Conservation (phyloP, 2,888 invertebrate species). For the Acrocera orbiculus region DNA sequence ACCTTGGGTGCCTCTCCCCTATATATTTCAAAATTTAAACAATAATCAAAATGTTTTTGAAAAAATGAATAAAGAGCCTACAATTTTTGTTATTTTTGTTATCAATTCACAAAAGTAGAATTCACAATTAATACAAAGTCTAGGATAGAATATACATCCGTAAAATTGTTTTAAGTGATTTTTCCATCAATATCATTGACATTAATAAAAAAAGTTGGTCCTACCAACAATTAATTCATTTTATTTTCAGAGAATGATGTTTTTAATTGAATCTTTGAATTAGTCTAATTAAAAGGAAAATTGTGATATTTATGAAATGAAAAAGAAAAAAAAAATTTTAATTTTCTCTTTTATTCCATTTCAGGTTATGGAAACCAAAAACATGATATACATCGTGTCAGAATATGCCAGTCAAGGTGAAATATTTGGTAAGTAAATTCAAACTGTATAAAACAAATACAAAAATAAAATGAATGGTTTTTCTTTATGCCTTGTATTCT, state of each 20-base stretch:
- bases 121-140: no score
- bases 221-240: not conserved
- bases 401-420: conserved; percentile 97
- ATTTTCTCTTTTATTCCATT: conserved; percentile 18
- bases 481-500: not conserved
- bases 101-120: no score
- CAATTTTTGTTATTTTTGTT: no score
- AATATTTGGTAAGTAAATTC: conserved; percentile 71
- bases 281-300: not conserved
- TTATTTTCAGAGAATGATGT: not conserved
- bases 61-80: no score
- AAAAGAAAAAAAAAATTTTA: not conserved
- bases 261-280: no score
- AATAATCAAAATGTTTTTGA: no score
- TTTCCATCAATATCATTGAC: not conserved
- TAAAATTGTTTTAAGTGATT: no score
- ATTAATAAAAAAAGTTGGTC: not conserved
- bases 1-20: no score
- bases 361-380: conserved; percentile 96
- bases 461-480: not conserved
- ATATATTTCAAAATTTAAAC: no score
- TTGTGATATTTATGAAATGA: not conserved
- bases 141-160: no score
- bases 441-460: not conserved
- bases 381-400: conserved; percentile 95